phyloP scores from a whole-genome alignment of 23 tunicate genomes.

The Trididemnum miniatum region DNA sequence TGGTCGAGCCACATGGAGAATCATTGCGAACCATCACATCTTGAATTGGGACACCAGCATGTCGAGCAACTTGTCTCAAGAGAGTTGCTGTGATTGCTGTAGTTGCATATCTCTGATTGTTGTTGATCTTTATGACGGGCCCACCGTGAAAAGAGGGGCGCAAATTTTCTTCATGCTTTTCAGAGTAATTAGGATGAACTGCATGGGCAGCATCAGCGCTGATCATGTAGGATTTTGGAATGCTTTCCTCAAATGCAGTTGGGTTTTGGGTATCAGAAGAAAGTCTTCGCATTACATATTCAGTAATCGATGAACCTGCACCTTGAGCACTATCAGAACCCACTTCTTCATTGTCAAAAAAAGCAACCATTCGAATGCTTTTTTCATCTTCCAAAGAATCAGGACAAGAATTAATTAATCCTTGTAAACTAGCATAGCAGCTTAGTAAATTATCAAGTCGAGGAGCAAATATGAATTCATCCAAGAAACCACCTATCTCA shows the following conservation, averaged over 20 bases:
- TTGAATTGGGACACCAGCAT: constrained; percentile 77
- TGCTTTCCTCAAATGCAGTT: constrained; percentile 70
- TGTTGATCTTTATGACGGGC: constrained; percentile 81
- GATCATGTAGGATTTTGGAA: constrained; percentile 85
- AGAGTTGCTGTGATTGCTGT: constrained; percentile 83
- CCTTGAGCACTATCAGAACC: constrained; percentile 91
- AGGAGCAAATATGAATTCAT: constrained; percentile 95
- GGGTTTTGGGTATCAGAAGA: constrained; percentile 20
- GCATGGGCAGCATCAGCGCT: constrained; percentile 98
- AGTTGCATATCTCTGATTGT: constrained; percentile 94
- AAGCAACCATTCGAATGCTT: constrained; percentile 67
- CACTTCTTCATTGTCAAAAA: constrained; percentile 97
- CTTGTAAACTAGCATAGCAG: constrained; percentile 56
- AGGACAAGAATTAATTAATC: constrained; percentile 61
- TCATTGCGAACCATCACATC: constrained; percentile 99
- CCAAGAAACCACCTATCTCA: constrained; percentile 77
- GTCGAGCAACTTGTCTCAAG: constrained; percentile 72
- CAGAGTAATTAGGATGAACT: constrained; percentile 94
- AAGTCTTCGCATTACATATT: constrained; percentile 75
- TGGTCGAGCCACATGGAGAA: constrained; percentile 90
- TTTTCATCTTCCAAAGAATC: constrained; percentile 42
- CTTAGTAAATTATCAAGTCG: constrained; percentile 89
- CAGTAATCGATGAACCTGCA: constrained; percentile 84
- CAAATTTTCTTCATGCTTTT: constrained; percentile 87
- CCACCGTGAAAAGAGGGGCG: constrained; percentile 92